A percentile compares a stretch with the other conserved stretches of the same genome.
These are phyloP conservation scores for Pseudococcus viburni DNA, from an alignment of 2,888 invertebrate species.

Conservation along the genomic window DNA sequence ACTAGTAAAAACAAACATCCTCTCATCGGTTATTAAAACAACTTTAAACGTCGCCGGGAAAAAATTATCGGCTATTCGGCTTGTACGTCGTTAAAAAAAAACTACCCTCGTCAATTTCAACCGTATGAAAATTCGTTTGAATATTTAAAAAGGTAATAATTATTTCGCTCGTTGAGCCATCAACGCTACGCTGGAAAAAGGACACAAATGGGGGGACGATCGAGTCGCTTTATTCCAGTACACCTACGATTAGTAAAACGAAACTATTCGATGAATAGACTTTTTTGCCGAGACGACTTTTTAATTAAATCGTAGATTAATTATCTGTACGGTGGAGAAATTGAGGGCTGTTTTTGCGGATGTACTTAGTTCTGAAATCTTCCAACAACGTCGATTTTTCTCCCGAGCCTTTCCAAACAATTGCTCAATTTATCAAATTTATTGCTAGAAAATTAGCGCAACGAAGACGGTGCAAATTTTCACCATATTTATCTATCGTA, in stretches of 20 bases:
- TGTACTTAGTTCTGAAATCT: neutral
- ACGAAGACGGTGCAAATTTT: neutral
- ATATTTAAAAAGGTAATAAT: no score
- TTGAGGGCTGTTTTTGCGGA: neutral
- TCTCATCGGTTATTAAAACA: conserved; percentile 5
- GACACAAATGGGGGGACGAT: neutral
- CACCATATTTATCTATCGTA: neutral
- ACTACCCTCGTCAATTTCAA: neutral
- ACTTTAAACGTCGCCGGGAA: neutral
- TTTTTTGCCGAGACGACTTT: neutral
- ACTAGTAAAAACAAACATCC: no score
- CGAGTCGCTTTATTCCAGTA: neutral
- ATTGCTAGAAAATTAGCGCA: neutral
- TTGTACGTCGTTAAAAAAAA: neutral
- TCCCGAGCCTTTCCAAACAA: neutral
- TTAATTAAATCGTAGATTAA: neutral
- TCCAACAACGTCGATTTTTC: neutral
- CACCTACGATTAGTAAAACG: neutral
- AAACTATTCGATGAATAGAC: neutral
- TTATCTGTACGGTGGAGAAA: neutral
- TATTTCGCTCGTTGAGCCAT: neutral
- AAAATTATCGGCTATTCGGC: neutral
- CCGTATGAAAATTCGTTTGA: neutral
- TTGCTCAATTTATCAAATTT: neutral
- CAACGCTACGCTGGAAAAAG: neutral